Conservation (phyloP, 2,113 vertebrate genomes). For the Catharus minimus region DNA sequence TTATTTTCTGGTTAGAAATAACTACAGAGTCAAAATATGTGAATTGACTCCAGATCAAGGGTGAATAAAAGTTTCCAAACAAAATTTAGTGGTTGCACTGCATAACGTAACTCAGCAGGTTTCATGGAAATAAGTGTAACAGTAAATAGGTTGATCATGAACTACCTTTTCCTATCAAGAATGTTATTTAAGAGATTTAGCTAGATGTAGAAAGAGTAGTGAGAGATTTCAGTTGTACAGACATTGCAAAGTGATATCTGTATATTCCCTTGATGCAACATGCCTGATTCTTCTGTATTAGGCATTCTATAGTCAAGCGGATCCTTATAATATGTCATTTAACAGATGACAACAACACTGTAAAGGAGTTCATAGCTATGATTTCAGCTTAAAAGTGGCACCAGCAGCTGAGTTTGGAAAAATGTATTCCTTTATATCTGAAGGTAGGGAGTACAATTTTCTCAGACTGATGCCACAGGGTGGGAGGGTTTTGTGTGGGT, state of each 20-base stretch:
- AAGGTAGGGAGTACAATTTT: background rate
- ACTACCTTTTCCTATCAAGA: background rate
- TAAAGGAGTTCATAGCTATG: background rate
- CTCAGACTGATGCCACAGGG: background rate
- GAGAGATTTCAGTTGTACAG: fast-evolving
- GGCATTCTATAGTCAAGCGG: background rate
- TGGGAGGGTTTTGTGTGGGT: background rate
- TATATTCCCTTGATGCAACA: background rate
- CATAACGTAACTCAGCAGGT: background rate
- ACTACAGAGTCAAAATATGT: background rate
- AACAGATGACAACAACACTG: background rate
- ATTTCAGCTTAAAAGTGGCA: background rate
- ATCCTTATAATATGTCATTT: background rate
- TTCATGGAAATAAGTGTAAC: background rate
- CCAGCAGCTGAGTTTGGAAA: background rate
- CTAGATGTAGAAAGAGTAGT: background rate
- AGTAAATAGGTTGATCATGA: background rate
- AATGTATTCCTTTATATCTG: background rate
- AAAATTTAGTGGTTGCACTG: background rate
- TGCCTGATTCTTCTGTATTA: background rate
- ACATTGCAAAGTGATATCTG: background rate
- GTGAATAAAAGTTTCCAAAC: background rate
- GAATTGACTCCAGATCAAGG: background rate
- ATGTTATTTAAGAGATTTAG: background rate
- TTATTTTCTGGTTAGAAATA: background rate